These are phyloP conservation scores for Aldabrachelys gigantea DNA, from an alignment of 2,113 vertebrate genomes.

Conservation along the genomic window DNA sequence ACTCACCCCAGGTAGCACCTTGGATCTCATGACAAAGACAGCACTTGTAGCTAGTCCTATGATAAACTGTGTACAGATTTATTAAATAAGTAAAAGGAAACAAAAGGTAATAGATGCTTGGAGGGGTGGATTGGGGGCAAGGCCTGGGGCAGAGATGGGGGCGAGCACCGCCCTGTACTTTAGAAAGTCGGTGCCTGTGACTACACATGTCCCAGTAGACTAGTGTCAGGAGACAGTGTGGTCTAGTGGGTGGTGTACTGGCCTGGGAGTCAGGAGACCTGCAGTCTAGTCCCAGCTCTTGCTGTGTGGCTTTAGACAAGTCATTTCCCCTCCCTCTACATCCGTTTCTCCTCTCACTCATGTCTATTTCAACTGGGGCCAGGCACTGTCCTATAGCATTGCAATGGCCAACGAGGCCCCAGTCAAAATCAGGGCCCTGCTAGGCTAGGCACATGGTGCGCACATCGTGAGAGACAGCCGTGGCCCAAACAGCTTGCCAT, in stretches of 20 bases:
- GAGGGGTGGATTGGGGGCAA: no score
- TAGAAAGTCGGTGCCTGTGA: no score
- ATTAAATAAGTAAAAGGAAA: neutral
- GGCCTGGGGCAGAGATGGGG: no score
- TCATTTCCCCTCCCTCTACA: neutral
- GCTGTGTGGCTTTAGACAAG: neutral
- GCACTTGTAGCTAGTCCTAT: neutral
- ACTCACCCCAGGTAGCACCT: neutral
- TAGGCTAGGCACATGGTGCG: neutral
- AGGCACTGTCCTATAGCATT: neutral
- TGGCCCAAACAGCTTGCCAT: neutral
- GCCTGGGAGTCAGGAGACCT: neutral
- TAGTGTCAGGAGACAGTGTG: neutral
- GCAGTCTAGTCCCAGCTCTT: neutral
- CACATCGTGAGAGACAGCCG: neutral
- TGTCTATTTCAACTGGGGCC: neutral
- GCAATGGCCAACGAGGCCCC: neutral
- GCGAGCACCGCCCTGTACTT: no score
- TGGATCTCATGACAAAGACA: neutral
- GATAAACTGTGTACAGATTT: neutral
- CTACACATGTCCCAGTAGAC: no score
- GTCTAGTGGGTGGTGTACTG: neutral
- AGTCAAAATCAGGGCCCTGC: neutral
- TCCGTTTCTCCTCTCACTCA: neutral
- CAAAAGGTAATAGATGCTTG: no score